Evolutionary conservation across 2,797 vertebrate genomes (phyloP), one percentile per base, ranked within the genome.

Genomic region (Champsocephalus gunnari): DNA sequence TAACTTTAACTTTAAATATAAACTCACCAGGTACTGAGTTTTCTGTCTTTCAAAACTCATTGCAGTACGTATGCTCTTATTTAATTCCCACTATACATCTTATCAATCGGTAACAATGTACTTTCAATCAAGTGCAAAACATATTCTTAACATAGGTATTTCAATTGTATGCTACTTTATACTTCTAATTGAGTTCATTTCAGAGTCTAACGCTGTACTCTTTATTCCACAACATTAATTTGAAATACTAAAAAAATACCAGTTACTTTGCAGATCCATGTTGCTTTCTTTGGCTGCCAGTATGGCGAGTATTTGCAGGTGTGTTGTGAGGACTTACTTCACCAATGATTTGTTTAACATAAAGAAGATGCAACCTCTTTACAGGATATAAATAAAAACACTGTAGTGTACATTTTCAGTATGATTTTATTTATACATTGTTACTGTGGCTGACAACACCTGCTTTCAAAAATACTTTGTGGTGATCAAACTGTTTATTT

Each of bases 401-500:
- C 5, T 51, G 24, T 24, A 16, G 53, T 14, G 3, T 49, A 11
- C 43, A 6, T 66, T 70, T 28, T 54, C 50, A 38, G 11, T 44
- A 7, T 60, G 0, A 68, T 4, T 62, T 54, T 19, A 12, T 60
- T 47, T 48, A 28, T 14, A 14, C 32, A 8, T 41, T 53, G 43
- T 59, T 4, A 51, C 38, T 9, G 17, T 45, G 28, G 34, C 56
- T 64, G 58, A 73, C 57, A 38, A 14, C 3, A 16, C 16, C 57
- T 41, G 13, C 32, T 58, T 69, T 55, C 17, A 83, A 13, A 81
- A 44, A 72, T 17, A 19, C 44, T 70, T 12, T 21, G 28, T 47
- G 69, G 73, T 63, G 48, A 66, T 73, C 50, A 11, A 50, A 50
- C 41, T 48, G 2, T 19, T 28, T 16, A 58, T 70, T 59, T 82